These are phyloP conservation scores for Antennarius maculatus DNA, from an alignment of 2,797 vertebrate species.

Conservation along the genomic window DNA sequence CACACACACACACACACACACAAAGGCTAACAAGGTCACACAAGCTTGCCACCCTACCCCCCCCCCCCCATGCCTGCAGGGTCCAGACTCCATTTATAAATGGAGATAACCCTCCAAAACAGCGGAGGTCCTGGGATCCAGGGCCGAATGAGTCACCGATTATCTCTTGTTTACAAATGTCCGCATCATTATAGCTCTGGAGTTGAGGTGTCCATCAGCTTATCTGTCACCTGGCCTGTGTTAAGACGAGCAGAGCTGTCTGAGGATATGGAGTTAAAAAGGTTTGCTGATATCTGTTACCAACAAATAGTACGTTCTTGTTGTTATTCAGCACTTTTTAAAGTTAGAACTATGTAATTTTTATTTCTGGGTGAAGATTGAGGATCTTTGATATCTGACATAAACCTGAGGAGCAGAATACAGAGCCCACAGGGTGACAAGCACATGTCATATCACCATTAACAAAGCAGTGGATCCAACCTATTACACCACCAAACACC, in stretches of 20 bases:
- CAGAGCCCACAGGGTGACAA: too few relatives aligned
- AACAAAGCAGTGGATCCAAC: too few relatives aligned
- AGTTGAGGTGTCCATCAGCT: conserved; percentile 48
- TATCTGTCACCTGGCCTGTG: conserved; percentile 72
- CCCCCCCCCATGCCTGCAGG: conserved; percentile 54
- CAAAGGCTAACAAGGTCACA: conserved; percentile 68
- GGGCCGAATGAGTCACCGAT: conserved; percentile 66
- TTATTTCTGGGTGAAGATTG: too few relatives aligned
- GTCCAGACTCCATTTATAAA: conserved; percentile 55
- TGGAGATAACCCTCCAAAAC: conserved; percentile 70
- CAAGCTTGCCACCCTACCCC: conserved; percentile 41
- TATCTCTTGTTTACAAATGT: conserved; percentile 77
- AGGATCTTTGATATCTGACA: too few relatives aligned
- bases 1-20: conserved; percentile 28
- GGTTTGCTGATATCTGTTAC: too few relatives aligned
- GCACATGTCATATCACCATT: too few relatives aligned
- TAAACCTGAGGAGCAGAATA: too few relatives aligned
- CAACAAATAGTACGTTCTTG: too few relatives aligned
- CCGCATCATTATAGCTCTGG: conserved; percentile 29
- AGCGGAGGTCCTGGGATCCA: conserved; percentile 60
- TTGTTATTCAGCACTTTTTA: too few relatives aligned
- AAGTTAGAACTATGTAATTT: too few relatives aligned
- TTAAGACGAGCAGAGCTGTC: conserved; percentile 52
- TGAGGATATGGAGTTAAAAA: conserved; percentile 61
- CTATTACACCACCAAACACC: too few relatives aligned